These are phyloP conservation scores for Desmodus rotundus DNA, from an alignment of 2,113 vertebrate species.

Conservation along the genomic window DNA sequence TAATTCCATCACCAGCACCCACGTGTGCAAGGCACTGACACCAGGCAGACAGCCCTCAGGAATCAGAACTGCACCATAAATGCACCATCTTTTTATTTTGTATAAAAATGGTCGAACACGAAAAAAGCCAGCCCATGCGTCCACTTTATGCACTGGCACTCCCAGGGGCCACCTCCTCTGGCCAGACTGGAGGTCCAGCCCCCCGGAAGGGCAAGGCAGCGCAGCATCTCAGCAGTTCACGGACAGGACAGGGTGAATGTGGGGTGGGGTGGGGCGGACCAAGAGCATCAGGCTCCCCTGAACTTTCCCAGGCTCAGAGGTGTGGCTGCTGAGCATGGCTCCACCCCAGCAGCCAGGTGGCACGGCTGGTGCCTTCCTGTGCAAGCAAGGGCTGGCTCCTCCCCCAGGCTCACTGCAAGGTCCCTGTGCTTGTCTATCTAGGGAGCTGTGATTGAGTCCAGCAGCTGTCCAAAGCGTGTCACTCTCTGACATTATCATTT, in stretches of 20 bases:
- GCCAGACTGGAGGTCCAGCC: neutral
- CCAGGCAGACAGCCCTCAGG: neutral
- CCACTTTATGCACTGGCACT: constrained; percentile 50
- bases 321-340: neutral
- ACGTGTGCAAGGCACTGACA: neutral
- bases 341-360: neutral
- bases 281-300: neutral
- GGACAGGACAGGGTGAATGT: constrained; percentile 51
- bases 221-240: neutral
- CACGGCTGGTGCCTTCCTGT: constrained; percentile 47
- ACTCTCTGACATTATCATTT: neutral
- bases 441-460: constrained; percentile 61
- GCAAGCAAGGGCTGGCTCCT: constrained; percentile 57
- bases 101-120: constrained; percentile 71
- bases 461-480: constrained; percentile 60
- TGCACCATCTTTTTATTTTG: constrained; percentile 74
- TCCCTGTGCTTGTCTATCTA: constrained; percentile 54
- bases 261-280: neutral
- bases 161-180: constrained; percentile 1
- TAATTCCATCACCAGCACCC: neutral
- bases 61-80: constrained; percentile 48
- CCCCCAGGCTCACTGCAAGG: constrained; percentile 37
- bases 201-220: neutral
- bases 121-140: constrained; percentile 63
- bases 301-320: neutral